Evolutionary conservation across 2,888 invertebrate genomes (phyloP).

Genomic region (Seladonia tumulorum): DNA sequence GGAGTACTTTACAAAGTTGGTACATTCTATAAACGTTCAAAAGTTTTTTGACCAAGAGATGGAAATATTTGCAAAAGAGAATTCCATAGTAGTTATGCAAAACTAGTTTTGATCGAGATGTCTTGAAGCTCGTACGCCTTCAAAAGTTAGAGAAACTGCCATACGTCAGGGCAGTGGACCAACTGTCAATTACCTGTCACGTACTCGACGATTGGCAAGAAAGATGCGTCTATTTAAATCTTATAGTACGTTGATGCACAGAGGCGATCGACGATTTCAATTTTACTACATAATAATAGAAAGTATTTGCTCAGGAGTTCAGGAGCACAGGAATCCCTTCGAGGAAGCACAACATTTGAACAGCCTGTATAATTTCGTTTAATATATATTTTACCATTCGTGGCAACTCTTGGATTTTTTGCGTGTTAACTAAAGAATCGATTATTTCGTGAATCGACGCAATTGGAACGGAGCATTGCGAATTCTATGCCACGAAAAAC

Average conservation of each 20-base stretch:
- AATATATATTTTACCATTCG: not conserved
- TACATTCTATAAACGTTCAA: too few relatives aligned
- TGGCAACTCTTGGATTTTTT: not conserved
- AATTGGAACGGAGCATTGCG: not conserved
- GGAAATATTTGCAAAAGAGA: not conserved
- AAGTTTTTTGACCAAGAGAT: not conserved
- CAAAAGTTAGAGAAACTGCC: slow-evolving; percentile 29
- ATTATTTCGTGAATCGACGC: not conserved
- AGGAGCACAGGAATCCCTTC: too few relatives aligned
- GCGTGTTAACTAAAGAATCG: not conserved
- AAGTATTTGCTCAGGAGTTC: not conserved
- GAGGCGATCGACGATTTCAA: not conserved
- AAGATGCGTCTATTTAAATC: slow-evolving; percentile 46
- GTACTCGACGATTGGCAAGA: slow-evolving; percentile 48
- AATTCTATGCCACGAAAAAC: not conserved
- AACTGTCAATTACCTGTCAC: slow-evolving; percentile 61
- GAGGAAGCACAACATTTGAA: too few relatives aligned
- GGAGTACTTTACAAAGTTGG: too few relatives aligned
- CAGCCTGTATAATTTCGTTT: too few relatives aligned
- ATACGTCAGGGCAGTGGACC: slow-evolving; percentile 40
- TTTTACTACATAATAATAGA: not conserved
- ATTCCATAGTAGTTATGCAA: not conserved
- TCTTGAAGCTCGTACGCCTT: not conserved
- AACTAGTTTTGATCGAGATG: not conserved
- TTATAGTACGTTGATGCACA: not conserved